A percentile compares a stretch with the other conserved stretches of the same genome.
phyloP scores from a whole-genome alignment of 2,888 invertebrate genomes.

The Cantharis nigra region DNA sequence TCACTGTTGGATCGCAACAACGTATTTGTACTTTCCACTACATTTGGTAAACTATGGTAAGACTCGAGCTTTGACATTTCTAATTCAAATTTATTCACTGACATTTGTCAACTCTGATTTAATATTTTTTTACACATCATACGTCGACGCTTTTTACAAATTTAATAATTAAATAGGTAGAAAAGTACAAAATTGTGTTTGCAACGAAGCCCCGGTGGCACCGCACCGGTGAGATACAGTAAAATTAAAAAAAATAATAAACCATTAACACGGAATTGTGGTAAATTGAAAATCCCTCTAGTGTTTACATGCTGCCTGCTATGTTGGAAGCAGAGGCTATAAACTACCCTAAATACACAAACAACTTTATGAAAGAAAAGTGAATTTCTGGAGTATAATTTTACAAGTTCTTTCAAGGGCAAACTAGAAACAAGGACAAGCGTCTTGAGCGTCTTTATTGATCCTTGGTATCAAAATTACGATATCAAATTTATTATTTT shows the following conservation, averaged over 20 bases:
- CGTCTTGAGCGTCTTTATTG: too few species aligned
- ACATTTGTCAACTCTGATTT: neutral
- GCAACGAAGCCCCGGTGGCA: neutral
- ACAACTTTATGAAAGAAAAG: neutral
- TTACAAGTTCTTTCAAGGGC: neutral
- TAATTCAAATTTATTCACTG: neutral
- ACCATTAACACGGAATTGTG: neutral
- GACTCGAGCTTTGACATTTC: neutral
- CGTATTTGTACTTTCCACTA: neutral
- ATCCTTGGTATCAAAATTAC: too few species aligned
- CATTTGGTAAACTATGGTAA: neutral
- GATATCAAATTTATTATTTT: too few species aligned
- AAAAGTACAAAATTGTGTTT: neutral
- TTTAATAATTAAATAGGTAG: neutral
- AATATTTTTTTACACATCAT: neutral
- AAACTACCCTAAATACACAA: neutral
- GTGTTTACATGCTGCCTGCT: neutral
- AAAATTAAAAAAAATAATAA: neutral
- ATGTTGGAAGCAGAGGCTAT: neutral
- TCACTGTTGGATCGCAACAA: conserved; percentile 1
- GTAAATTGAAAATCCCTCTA: neutral
- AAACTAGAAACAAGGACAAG: neutral
- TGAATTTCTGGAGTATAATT: neutral
- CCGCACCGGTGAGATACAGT: neutral
- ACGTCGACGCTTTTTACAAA: neutral